Percentiles rank a stretch among this genome's conserved stretches.
Conservation (phyloP, 1,140 invertebrate species). For the Cylas formicarius region DNA sequence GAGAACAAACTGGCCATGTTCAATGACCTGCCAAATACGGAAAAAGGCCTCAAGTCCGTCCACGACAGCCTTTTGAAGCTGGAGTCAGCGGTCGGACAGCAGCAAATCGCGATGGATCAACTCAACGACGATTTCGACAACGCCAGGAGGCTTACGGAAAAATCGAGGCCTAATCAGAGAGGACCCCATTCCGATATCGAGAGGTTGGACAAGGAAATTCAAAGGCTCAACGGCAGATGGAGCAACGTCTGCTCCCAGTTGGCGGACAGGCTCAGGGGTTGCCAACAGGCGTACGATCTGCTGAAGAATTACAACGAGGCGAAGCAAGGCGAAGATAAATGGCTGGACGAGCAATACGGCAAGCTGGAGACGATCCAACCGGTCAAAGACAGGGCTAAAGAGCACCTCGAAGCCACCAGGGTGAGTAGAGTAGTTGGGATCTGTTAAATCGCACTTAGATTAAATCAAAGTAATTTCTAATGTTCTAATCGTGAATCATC, state of each 20-base stretch:
- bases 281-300: constrained; percentile 77
- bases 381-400: constrained; percentile 62
- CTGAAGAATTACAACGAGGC: constrained; percentile 81
- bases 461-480: background rate
- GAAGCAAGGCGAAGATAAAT: constrained; percentile 78
- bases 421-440: constrained; percentile 46
- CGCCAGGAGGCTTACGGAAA: constrained; percentile 77
- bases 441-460: constrained; percentile 3
- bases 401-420: constrained; percentile 70
- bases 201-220: constrained; percentile 86
- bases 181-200: constrained; percentile 79
- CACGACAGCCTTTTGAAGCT: constrained; percentile 69
- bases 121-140: constrained; percentile 84
- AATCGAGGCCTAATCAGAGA: constrained; percentile 64
- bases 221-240: constrained; percentile 82
- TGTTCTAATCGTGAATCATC: constrained; percentile 25
- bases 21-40: constrained; percentile 73
- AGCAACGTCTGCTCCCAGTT: constrained; percentile 84
- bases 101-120: constrained; percentile 81
- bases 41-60: constrained; percentile 61
- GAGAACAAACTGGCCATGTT: constrained; percentile 83
- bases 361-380: constrained; percentile 65
- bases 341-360: constrained; percentile 72
- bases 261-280: constrained; percentile 80
- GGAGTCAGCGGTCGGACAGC: constrained; percentile 73